Percentiles rank a stretch among this genome's conserved stretches.
Conservation (phyloP, 1,140 invertebrate genomes). For the Anastatus disparis region DNA sequence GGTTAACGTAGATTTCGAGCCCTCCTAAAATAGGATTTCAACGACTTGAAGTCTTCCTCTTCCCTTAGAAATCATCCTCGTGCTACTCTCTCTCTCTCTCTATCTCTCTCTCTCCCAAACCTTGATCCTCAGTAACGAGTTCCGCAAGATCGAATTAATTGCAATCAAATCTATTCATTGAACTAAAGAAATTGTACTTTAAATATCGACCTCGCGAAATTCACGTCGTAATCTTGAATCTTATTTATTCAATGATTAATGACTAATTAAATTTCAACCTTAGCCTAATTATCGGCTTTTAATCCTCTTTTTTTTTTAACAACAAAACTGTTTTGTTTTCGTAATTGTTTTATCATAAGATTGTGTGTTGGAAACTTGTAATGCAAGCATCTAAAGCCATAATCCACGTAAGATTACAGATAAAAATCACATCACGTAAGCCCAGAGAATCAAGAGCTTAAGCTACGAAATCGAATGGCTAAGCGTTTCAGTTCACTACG, state of each 20-base stretch:
- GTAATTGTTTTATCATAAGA: constrained; percentile 21
- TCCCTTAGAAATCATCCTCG: not conserved
- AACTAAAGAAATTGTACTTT: not conserved
- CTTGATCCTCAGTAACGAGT: constrained; percentile 21
- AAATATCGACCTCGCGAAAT: too few species aligned
- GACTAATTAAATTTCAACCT: too few species aligned
- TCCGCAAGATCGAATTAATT: constrained; percentile 20
- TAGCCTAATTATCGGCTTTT: too few species aligned
- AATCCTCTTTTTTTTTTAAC: too few species aligned
- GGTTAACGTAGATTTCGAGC: constrained; percentile 1
- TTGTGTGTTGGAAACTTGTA: not conserved
- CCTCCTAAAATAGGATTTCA: constrained; percentile 17
- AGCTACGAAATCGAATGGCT: constrained; percentile 17
- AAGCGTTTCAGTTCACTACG: constrained; percentile 1
- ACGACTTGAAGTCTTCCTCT: not conserved
- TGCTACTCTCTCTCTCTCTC: too few species aligned
- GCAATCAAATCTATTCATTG: constrained; percentile 9
- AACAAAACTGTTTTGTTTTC: not conserved
- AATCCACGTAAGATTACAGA: constrained; percentile 4
- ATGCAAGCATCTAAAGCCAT: not conserved
- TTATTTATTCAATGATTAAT: too few species aligned
- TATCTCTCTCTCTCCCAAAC: not conserved
- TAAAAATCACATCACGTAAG: constrained; percentile 31
- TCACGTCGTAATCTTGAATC: too few species aligned
- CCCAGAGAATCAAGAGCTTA: constrained; percentile 20